A percentile compares a stretch with the other conserved stretches of the same genome.
Evolutionary conservation across 2,797 vertebrate species (phyloP).

Genomic region (Spinus pinus): DNA sequence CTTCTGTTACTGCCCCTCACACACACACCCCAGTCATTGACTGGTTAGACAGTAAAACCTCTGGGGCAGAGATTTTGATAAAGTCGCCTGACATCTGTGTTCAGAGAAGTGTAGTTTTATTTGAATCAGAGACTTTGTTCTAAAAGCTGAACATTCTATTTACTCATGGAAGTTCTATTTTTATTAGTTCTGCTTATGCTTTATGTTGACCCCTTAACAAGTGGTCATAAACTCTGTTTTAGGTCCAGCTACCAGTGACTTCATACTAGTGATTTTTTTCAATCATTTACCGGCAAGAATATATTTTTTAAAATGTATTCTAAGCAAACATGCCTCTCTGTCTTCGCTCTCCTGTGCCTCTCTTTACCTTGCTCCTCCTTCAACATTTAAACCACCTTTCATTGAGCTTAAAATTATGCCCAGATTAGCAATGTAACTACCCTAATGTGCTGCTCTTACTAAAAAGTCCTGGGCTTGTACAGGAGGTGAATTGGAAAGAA

Average conservation of each 20-base stretch:
- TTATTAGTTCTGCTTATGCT: slow-evolving; percentile 51
- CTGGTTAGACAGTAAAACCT: neutral
- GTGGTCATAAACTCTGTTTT: slow-evolving; percentile 48
- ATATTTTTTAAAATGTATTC: neutral
- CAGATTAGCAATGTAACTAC: slow-evolving; percentile 38
- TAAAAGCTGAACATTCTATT: neutral
- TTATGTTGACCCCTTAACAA: slow-evolving; percentile 41
- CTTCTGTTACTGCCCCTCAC: neutral
- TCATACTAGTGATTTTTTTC: slow-evolving; percentile 60
- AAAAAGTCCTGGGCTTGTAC: slow-evolving; percentile 46
- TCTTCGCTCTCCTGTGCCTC: neutral
- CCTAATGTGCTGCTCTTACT: slow-evolving; percentile 57
- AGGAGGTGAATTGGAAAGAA: slow-evolving; percentile 53
- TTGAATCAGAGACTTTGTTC: slow-evolving; percentile 9
- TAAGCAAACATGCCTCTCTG: neutral
- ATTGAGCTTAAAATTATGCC: slow-evolving; percentile 30
- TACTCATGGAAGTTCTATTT: slow-evolving; percentile 2
- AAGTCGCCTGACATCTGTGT: neutral
- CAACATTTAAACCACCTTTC: slow-evolving; percentile 12
- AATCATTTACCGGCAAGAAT: slow-evolving; percentile 53
- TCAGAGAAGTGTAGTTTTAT: neutral
- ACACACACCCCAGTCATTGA: accelerated
- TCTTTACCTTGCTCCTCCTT: neutral
- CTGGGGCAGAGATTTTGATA: neutral
- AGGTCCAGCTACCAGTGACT: slow-evolving; percentile 43